Base-by-base conservation (phyloP, 2,797 vertebrate genomes). In the Acestrorhynchus altus region DNA sequence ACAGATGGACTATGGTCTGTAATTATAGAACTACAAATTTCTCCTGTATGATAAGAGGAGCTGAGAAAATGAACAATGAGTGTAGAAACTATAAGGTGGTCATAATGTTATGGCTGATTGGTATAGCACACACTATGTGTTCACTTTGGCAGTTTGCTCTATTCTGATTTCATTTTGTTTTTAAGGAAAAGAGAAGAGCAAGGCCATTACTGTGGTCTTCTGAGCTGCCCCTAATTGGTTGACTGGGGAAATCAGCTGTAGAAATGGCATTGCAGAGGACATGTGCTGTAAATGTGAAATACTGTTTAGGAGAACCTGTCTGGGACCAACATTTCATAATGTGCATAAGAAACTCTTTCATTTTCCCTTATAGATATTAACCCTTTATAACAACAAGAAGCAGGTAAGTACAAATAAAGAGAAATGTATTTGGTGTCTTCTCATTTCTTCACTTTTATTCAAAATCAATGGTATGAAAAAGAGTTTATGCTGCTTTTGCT, bases 141-240 rank as follows among this genome's bases (percentile, higher is more conserved):
- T 79, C 81, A 69, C 77, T 49, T 80, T 82, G 76, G 31, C 78
- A 78, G 72, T 78, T 75, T 84, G 64, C 68, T 79, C n/a, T 40
- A 65, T 31, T 52, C 76, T 70, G 59, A 74, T 79, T 81, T 82
- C 72, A 79, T 86, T 90, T 86, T 78, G 56, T 77, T 73, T 77
- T 76, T 57, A 51, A 52, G 87, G 89, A n/a, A 83, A 80, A 86
- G 73, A 72, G 56, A 68, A 59, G 72, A 84, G 77, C 75, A 79
- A 81, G 86, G 86, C 88, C 85, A 84, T 86, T 86, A 84, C 86
- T 82, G 82, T 82, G 87, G 87, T 90, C 86, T 86, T 88, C 90
- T 88, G 87, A 87, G 87, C 86, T 83, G 74, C 92, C 91, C 93
- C 93, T 98, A 97, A 98, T 97, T 98, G 94, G 95, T 87, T 94